A percentile compares a stretch with the other conserved stretches of the same genome.
These are phyloP conservation scores for Ameiurus melas DNA, from an alignment of 2,113 vertebrate species.

Conservation along the genomic window DNA sequence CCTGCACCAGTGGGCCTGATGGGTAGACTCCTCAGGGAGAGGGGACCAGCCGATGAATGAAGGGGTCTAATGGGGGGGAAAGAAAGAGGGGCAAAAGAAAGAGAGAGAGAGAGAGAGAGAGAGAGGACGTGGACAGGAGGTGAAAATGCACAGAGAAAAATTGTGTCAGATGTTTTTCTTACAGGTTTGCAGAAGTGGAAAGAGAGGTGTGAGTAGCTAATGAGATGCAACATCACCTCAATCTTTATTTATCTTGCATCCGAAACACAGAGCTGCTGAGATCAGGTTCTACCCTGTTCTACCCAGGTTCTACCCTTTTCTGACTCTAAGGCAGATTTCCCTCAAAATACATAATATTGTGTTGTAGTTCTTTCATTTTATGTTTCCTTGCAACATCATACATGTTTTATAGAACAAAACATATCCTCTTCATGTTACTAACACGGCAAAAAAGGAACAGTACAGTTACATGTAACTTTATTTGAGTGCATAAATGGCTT, in stretches of 20 bases:
- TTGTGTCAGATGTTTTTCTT: not conserved
- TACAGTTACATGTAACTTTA: not conserved
- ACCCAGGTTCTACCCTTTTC: not conserved
- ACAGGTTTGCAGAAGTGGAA: not conserved
- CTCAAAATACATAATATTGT: not conserved
- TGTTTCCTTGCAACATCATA: not conserved
- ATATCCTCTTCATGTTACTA: not conserved
- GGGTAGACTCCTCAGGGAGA: conserved; percentile 11
- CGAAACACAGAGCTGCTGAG: not conserved
- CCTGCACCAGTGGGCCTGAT: conserved; percentile 7
- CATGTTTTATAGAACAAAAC: not conserved
- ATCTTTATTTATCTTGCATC: conserved; percentile 12
- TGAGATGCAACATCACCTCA: not conserved
- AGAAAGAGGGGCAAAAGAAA: not conserved
- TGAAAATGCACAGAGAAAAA: not conserved
- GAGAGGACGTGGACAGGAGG: not conserved
- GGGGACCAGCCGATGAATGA: not conserved
- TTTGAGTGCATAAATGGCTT: not conserved
- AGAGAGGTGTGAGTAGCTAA: not conserved
- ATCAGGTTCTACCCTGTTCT: not conserved
- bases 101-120: not conserved
- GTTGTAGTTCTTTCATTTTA: not conserved
- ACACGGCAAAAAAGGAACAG: not conserved
- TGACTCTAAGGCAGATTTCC: not conserved
- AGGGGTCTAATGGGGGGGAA: not conserved